Evolutionary conservation across 1,140 invertebrate species (phyloP).

Genomic region (Antheraea mylitta): DNA sequence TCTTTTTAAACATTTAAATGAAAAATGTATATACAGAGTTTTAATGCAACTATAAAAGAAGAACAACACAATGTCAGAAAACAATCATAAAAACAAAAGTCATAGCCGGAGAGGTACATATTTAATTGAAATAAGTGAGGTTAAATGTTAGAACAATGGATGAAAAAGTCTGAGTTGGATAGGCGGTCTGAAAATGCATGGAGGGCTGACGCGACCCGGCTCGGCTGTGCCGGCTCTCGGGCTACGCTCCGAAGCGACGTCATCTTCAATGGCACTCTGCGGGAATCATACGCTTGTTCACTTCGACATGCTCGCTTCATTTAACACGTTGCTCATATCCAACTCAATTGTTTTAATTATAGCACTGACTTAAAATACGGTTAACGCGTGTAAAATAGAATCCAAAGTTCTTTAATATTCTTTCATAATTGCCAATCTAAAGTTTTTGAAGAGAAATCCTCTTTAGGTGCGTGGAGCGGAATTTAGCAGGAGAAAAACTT

Average conservation of each 20-base stretch:
- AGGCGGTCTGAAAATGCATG: slow-evolving; percentile 19
- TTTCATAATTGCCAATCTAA: too few species aligned
- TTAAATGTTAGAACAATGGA: slow-evolving; percentile 20
- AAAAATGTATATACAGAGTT: too few species aligned
- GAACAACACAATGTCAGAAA: neutral
- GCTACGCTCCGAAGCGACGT: neutral
- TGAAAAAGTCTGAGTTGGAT: slow-evolving; percentile 15
- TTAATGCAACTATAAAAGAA: neutral
- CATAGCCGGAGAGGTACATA: slow-evolving; percentile 2
- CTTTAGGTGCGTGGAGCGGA: too few species aligned
- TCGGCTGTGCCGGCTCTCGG: neutral
- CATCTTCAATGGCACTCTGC: slow-evolving; percentile 9
- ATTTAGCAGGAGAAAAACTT: too few species aligned
- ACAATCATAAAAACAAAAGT: neutral
- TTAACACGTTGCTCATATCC: neutral
- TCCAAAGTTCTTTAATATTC: too few species aligned
- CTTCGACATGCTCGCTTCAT: slow-evolving; percentile 10
- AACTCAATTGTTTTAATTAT: neutral
- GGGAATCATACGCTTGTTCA: slow-evolving; percentile 15
- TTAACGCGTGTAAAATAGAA: too few species aligned
- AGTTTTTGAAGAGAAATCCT: too few species aligned
- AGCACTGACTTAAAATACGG: too few species aligned
- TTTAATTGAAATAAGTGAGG: slow-evolving; percentile 22
- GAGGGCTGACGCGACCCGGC: slow-evolving; percentile 7
- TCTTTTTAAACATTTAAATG: too few species aligned